Evolutionary conservation across 2,113 vertebrate species (phyloP).

Genomic region (Rhizomys pruinosus): DNA sequence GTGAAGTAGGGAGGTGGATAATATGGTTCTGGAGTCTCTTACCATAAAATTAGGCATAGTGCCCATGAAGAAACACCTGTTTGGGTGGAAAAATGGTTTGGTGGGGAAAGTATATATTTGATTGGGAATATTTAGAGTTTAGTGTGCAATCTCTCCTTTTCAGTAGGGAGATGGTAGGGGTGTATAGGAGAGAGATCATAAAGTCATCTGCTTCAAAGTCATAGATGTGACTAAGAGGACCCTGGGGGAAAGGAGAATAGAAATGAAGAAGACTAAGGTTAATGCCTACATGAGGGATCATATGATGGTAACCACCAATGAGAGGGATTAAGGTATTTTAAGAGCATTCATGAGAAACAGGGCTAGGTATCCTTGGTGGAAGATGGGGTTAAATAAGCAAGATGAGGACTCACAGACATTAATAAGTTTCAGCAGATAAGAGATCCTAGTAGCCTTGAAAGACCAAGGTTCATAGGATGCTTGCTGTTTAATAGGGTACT

Average conservation of each 20-base stretch:
- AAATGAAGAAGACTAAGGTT: neutral
- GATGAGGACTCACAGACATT: conserved; percentile 3
- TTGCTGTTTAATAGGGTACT: neutral
- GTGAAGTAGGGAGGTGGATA: neutral
- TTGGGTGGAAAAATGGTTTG: neutral
- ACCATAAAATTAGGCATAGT: neutral
- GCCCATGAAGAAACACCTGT: neutral
- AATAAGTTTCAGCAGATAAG: neutral
- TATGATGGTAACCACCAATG: neutral
- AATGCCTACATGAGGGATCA: neutral
- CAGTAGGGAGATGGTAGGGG: neutral
- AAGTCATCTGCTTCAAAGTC: neutral
- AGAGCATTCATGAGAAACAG: neutral
- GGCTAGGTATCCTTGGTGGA: neutral
- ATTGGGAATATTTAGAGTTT: neutral
- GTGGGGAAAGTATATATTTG: neutral
- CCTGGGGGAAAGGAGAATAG: neutral
- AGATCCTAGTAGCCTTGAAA: neutral
- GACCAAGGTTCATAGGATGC: neutral
- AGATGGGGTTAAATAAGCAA: neutral
- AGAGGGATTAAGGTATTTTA: neutral
- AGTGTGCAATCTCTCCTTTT: neutral
- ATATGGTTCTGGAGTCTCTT: neutral
- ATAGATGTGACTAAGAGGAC: neutral
- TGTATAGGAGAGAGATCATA: neutral